Percentiles rank a stretch among this genome's conserved stretches.
Conservation (phyloP, 2,888 invertebrate species). For the Glyphotaelius pellucidus region DNA sequence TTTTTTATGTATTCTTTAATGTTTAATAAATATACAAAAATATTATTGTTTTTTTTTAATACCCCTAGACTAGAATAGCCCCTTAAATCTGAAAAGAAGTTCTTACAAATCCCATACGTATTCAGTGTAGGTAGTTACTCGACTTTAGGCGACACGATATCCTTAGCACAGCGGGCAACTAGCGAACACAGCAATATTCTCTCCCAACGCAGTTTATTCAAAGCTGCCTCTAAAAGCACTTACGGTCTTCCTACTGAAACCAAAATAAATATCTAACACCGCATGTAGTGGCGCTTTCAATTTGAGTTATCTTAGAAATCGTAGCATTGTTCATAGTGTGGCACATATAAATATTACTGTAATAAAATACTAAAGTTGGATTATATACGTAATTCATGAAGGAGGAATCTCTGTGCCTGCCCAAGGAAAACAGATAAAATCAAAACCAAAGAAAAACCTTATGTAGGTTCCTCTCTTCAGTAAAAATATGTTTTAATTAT, state of each 20-base stretch:
- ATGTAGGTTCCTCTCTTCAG: too few species aligned
- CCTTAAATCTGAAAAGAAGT: neutral
- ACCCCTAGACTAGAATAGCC: too few species aligned
- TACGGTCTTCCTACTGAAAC: neutral
- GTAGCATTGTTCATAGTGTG: neutral
- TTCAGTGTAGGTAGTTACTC: neutral
- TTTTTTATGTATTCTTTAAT: too few species aligned
- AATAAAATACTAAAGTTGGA: too few species aligned
- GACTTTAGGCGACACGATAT: neutral
- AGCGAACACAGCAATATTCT: neutral
- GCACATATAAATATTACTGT: neutral
- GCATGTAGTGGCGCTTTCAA: neutral
- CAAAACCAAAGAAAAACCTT: too few species aligned
- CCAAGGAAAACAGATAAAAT: too few species aligned
- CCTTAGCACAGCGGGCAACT: neutral
- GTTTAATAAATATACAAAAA: too few species aligned
- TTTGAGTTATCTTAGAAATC: neutral
- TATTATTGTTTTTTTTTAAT: too few species aligned
- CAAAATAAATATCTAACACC: neutral
- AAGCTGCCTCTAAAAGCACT: neutral
- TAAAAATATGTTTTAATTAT: too few species aligned
- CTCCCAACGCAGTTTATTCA: neutral
- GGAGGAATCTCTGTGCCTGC: too few species aligned
- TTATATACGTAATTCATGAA: too few species aligned
- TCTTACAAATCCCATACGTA: neutral